Percentiles rank a stretch among this genome's conserved stretches.
phyloP scores from a whole-genome alignment of 2,797 vertebrate species.

The Distichodus sexfasciatus region DNA sequence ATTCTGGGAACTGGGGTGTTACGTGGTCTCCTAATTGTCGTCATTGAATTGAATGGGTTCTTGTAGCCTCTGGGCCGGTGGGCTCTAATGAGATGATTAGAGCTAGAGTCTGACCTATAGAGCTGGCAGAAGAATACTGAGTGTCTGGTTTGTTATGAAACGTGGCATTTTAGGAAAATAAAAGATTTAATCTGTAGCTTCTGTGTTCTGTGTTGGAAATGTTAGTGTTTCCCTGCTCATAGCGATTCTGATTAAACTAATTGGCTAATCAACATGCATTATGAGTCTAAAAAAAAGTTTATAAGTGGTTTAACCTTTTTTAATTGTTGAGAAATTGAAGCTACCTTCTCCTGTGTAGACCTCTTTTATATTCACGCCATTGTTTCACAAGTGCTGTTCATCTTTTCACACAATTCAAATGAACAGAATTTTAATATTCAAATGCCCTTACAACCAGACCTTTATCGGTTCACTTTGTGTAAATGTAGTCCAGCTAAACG shows the following conservation, averaged over 20 bases:
- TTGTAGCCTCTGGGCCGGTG: slow-evolving; percentile 2
- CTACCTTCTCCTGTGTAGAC: too few species aligned
- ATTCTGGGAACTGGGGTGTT: not conserved
- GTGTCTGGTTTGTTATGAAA: too few species aligned
- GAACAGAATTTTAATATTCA: slow-evolving; percentile 22
- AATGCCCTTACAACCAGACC: slow-evolving; percentile 11
- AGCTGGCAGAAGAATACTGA: not conserved
- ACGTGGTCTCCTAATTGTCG: not conserved
- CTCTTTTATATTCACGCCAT: not conserved
- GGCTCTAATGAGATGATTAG: not conserved
- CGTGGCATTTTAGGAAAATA: too few species aligned
- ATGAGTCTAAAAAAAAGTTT: too few species aligned
- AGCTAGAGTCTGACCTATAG: not conserved
- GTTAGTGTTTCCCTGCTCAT: too few species aligned
- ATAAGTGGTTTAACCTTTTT: too few species aligned
- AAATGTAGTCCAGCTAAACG: not conserved
- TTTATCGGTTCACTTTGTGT: slow-evolving; percentile 19
- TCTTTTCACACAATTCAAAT: slow-evolving; percentile 13
- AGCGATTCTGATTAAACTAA: too few species aligned
- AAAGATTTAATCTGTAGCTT: too few species aligned
- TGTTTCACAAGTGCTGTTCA: not conserved
- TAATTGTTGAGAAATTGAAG: too few species aligned
- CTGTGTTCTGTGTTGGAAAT: too few species aligned
- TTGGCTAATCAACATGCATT: too few species aligned
- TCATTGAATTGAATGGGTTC: slow-evolving; percentile 4